Base-by-base conservation (phyloP, 2,113 vertebrate genomes). In the Oryzias javanicus region DNA sequence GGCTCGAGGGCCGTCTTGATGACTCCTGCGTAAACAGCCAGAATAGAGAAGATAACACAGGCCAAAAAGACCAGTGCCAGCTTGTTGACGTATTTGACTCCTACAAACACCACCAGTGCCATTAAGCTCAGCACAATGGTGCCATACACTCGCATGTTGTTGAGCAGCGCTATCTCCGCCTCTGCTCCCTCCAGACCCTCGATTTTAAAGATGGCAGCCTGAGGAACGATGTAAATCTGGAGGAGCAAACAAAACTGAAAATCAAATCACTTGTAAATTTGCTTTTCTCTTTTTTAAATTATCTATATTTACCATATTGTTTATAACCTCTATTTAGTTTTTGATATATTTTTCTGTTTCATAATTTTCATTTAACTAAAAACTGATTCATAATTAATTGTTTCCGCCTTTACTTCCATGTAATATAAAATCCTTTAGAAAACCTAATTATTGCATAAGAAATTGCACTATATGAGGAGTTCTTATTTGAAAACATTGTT, bases 21-120 rank as follows among this genome's bases (percentile, higher is more conserved):
- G 86, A 98, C 96, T 5, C 97, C 97, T 0, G 92, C 96, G 0
- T 99, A 99, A 81, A 99, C 96, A 50, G 97, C 91, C 0, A 98
- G 49, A 79, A 99, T 99, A 70, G 97, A 99, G 60, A 98, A 91
- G 85, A 99, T 95, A 84, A 99, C 97, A 6, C 97, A 98, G 51
- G 95, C 95, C 83, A 99, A 89, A 89, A 99, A 99, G 70, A 97
- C 89, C 70, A 99, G 81, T 1, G 97, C 97, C 66, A 99, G 93
- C 86, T 98, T 99, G 88, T 99, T 99, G 78, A 99, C 97, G 0
- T 99, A 99, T 71, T 95, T 98, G 64, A 98, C 97, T 0, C 97
- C 97, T 51, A 99, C 97, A 0, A 98, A 99, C 49, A 99, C 97
- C 25, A 99, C 93, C 0, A 95, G 86, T 51, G 95, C 88, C 97